These are phyloP conservation scores for Andricus grossulariae DNA, from an alignment of 1,140 invertebrate species.

Conservation along the genomic window DNA sequence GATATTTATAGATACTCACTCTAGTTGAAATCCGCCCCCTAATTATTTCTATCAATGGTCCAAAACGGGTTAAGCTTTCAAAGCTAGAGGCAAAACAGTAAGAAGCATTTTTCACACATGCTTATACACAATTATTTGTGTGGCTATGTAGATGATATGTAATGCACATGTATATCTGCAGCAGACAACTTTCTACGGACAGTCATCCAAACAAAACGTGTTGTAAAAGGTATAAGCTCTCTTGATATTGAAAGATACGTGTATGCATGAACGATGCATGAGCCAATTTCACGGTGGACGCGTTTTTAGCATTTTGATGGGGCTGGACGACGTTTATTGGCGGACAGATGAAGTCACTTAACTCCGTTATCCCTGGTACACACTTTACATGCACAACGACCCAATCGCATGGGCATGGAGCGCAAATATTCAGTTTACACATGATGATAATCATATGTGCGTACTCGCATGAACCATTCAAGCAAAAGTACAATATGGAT, in stretches of 20 bases:
- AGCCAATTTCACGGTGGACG: conserved; percentile 40
- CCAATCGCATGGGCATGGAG: conserved; percentile 21
- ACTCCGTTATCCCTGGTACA: conserved; percentile 56
- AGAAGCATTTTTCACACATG: no score
- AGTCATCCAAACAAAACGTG: conserved; percentile 37
- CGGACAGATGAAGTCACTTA: conserved; percentile 58
- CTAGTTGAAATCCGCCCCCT: not conserved
- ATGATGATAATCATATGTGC: conserved; percentile 41
- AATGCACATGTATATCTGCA: not conserved
- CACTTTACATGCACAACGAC: conserved; percentile 34
- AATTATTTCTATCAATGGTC: conserved; percentile 30
- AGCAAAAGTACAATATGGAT: no score
- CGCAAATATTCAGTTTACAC: conserved; percentile 25
- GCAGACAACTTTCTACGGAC: conserved; percentile 18
- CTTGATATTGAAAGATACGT: conserved; percentile 30
- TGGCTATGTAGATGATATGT: not conserved
- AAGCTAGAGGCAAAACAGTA: not conserved
- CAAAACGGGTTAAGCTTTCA: conserved; percentile 25
- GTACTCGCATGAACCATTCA: conserved; percentile 36
- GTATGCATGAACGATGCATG: conserved; percentile 39
- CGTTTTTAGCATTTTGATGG: conserved; percentile 37
- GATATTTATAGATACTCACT: conserved; percentile 1
- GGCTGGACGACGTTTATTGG: conserved; percentile 52
- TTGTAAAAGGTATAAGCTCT: conserved; percentile 5
- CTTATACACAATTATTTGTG: no score